phyloP scores from a whole-genome alignment of 92 coral and sea anemone species.

The Siderastrea siderea region DNA sequence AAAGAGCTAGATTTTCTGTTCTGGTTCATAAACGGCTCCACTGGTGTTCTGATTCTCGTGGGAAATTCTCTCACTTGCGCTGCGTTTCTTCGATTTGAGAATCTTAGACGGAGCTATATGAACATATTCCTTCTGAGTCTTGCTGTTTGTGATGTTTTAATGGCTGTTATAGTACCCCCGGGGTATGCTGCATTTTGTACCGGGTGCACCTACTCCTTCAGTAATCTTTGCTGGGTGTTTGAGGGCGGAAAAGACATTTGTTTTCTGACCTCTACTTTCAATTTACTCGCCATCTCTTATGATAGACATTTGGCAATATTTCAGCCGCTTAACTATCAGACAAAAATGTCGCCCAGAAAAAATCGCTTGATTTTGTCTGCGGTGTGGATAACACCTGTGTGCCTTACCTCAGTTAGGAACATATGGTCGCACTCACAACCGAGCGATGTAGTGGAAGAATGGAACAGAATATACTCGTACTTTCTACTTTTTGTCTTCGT shows the following conservation, averaged over 20 bases:
- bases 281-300: conserved; percentile 74
- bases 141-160: conserved; percentile 67
- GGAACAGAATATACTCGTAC: conserved; percentile 67
- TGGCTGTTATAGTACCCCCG: conserved; percentile 69
- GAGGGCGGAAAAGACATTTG: conserved; percentile 72
- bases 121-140: conserved; percentile 71
- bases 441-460: neutral
- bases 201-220: conserved; percentile 48
- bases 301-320: conserved; percentile 82
- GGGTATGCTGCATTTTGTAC: conserved; percentile 77
- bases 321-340: conserved; percentile 74
- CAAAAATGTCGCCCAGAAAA: conserved; percentile 54
- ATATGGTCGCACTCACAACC: conserved; percentile 63
- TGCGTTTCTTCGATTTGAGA: conserved; percentile 71
- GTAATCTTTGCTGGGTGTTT: conserved; percentile 64
- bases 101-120: conserved; percentile 73
- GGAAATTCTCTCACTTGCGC: conserved; percentile 83
- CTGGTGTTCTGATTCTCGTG: conserved; percentile 52
- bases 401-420: conserved; percentile 47
- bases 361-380: conserved; percentile 39
- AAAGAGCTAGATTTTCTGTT: conserved; percentile 52
- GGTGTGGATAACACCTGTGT: conserved; percentile 65
- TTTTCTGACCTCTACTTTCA: conserved; percentile 69
- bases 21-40: conserved; percentile 70
- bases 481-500: conserved; percentile 52